Evolutionary conservation across 2,888 invertebrate species (phyloP).

Genomic region (Ecliptopera silaceata): DNA sequence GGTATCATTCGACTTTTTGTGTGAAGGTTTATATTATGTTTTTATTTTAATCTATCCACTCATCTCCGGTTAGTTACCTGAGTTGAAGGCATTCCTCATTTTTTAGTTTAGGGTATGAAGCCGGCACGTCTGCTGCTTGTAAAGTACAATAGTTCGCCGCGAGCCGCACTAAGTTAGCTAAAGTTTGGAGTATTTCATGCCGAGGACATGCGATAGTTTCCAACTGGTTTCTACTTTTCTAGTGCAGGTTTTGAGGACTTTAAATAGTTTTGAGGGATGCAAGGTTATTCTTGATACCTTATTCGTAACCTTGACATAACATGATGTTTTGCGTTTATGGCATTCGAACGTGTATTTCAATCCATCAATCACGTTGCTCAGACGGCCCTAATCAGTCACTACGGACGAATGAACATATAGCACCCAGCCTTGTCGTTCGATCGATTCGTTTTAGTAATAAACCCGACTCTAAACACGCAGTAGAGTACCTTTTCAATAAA

Average conservation of each 20-base stretch:
- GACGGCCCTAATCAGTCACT: conserved; percentile 2
- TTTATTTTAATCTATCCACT: too few species aligned
- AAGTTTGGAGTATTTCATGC: conserved; percentile 16
- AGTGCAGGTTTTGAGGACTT: conserved; percentile 6
- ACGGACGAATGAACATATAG: neutral
- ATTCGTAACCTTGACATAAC: too few species aligned
- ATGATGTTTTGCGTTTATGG: too few species aligned
- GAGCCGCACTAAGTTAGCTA: neutral
- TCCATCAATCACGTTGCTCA: neutral
- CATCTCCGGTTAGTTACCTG: too few species aligned
- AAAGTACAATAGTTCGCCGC: conserved; percentile 6
- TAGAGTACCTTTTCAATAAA: neutral
- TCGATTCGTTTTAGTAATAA: neutral
- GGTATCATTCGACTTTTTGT: too few species aligned
- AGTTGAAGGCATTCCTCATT: neutral
- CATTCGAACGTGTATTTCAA: neutral
- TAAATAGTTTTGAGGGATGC: conserved; percentile 1
- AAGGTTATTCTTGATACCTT: neutral
- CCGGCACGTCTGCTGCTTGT: neutral
- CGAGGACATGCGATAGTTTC: conserved; percentile 21
- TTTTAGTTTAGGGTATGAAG: neutral
- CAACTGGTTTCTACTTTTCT: conserved; percentile 17
- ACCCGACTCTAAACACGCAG: neutral
- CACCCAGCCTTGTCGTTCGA: neutral
- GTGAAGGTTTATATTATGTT: too few species aligned